These are phyloP conservation scores for Aphis craccivora DNA, from an alignment of 1,140 invertebrate genomes.

Conservation along the genomic window DNA sequence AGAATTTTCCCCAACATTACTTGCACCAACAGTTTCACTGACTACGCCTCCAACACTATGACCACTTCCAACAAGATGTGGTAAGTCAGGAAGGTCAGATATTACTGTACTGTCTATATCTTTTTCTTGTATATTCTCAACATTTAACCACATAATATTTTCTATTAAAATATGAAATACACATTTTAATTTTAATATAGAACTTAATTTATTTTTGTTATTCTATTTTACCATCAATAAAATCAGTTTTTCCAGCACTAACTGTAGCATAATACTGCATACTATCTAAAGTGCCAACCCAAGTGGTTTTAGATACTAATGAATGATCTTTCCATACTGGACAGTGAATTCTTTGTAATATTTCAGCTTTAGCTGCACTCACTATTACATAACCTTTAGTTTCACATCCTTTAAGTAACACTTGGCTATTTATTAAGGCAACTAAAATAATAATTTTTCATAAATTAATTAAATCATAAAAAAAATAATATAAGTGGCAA, in stretches of 20 bases:
- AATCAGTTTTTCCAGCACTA: conserved; percentile 79
- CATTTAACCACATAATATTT: conserved; percentile 94
- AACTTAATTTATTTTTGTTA: conserved; percentile 9
- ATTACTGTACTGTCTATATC: conserved; percentile 69
- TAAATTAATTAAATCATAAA: not conserved
- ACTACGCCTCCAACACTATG: conserved; percentile 96
- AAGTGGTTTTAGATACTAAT: conserved; percentile 91
- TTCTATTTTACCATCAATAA: conserved; percentile 64
- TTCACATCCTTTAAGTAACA: conserved; percentile 94
- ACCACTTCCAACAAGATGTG: conserved; percentile 90
- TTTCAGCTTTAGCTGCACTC: conserved; percentile 93
- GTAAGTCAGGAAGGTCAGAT: conserved; percentile 80
- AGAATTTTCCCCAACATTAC: conserved; percentile 68
- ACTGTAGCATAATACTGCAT: conserved; percentile 99
- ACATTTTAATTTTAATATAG: not conserved
- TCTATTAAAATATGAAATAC: conserved; percentile 66
- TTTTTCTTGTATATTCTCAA: conserved; percentile 91
- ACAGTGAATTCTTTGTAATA: conserved; percentile 88
- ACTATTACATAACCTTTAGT: conserved; percentile 96
- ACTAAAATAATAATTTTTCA: conserved; percentile 69
- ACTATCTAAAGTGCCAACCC: conserved; percentile 92
- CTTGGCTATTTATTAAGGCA: conserved; percentile 94
- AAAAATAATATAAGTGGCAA: not conserved
- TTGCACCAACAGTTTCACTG: conserved; percentile 87
- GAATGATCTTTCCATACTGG: conserved; percentile 90